Conservation (phyloP, 2,113 vertebrate genomes). For the Tachysurus fulvidraco region DNA sequence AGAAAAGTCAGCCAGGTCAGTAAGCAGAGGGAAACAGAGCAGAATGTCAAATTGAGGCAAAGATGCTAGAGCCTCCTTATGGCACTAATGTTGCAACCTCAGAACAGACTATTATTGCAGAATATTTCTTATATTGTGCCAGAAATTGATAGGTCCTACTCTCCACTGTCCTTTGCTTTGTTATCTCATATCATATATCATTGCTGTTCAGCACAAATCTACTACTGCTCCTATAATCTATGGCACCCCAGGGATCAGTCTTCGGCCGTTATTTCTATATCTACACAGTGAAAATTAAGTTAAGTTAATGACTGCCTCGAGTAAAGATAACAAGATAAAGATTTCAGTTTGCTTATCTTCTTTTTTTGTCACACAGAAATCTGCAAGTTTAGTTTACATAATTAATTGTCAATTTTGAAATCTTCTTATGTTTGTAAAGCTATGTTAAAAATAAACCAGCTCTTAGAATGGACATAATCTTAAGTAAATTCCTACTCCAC, state of each 20-base stretch:
- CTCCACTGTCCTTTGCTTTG: not conserved
- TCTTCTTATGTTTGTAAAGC: not conserved
- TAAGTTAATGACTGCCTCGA: not conserved
- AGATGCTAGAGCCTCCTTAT: constrained; percentile 47
- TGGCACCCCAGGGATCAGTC: not conserved
- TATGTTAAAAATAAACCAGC: not conserved
- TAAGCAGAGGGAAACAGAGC: constrained; percentile 54
- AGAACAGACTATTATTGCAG: not conserved
- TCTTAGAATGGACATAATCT: not conserved
- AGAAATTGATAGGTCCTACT: not conserved
- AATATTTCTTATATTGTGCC: not conserved
- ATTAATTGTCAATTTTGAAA: not conserved
- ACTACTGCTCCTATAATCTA: not conserved
- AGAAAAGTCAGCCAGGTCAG: constrained; percentile 36
- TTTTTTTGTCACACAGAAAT: not conserved
- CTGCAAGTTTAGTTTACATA: not conserved
- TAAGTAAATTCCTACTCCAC: not conserved
- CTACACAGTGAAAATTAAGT: not conserved
- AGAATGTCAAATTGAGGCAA: constrained; percentile 68
- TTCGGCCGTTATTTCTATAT: not conserved
- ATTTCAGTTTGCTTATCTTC: not conserved
- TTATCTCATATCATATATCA: not conserved
- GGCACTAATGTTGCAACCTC: constrained; percentile 37
- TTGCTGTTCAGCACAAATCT: not conserved
- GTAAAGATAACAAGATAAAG: not conserved